Conservation (phyloP, 2,888 invertebrate genomes). For the Leptopilina syphax region DNA sequence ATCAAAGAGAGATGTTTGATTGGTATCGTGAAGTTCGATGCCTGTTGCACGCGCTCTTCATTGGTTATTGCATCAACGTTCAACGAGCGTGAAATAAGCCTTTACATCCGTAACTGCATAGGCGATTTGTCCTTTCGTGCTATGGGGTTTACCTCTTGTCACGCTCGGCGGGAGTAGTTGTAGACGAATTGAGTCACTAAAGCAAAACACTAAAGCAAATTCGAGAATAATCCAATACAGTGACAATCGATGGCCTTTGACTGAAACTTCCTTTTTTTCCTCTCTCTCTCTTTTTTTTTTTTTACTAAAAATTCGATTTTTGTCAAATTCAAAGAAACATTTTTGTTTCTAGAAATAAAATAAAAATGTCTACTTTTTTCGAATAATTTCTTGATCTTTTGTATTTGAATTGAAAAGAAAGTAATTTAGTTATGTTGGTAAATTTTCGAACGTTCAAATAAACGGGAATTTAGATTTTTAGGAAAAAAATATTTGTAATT, state of each 20-base stretch:
- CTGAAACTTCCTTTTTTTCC: background rate
- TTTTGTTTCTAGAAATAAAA: too few relatives aligned
- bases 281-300: background rate
- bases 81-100: constrained; percentile 54
- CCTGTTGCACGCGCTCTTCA: constrained; percentile 47
- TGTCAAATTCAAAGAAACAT: too few relatives aligned
- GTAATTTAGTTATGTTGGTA: too few relatives aligned
- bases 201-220: constrained; percentile 17
- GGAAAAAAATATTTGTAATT: too few relatives aligned
- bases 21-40: constrained; percentile 43
- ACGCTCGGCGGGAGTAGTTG: constrained; percentile 31
- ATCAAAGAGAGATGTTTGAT: constrained; percentile 25
- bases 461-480: too few relatives aligned
- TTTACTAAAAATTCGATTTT: too few relatives aligned
- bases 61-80: constrained; percentile 53
- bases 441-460: too few relatives aligned
- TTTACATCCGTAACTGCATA: constrained; percentile 50
- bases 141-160: constrained; percentile 34
- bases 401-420: too few relatives aligned
- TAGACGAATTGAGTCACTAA: constrained; percentile 34
- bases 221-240: background rate
- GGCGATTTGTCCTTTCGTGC: constrained; percentile 39
- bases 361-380: too few relatives aligned
- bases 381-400: too few relatives aligned
- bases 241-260: background rate